Evolutionary conservation across 2,797 vertebrate genomes (phyloP).

Genomic region (Sebastes trivittatus): DNA sequence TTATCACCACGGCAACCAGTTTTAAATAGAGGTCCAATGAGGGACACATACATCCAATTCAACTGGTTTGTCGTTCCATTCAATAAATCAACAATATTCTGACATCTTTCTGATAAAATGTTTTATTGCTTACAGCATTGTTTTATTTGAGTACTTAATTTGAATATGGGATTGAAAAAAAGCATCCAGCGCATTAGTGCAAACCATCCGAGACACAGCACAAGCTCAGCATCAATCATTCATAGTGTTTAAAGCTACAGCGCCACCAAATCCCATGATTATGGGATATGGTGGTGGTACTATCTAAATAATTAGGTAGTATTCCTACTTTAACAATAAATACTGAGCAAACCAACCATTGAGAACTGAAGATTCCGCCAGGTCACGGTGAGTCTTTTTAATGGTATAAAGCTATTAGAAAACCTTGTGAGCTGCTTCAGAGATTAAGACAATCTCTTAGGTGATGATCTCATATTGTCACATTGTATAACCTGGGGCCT

Average conservation of each 20-base stretch:
- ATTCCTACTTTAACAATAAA: neutral
- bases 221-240: conserved; percentile 21
- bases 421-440: conserved; percentile 45
- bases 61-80: neutral
- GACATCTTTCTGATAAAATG: neutral
- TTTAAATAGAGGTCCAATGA: conserved; percentile 18
- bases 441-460: conserved; percentile 52
- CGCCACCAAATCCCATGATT: neutral
- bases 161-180: neutral
- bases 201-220: neutral
- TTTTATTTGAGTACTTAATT: neutral
- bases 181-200: neutral
- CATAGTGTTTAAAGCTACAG: conserved; percentile 27
- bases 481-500: conserved; percentile 52
- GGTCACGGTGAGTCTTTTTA: conserved; percentile 6
- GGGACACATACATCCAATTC: neutral
- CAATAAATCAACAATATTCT: neutral
- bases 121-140: neutral
- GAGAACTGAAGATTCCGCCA: neutral
- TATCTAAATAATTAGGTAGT: neutral
- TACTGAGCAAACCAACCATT: neutral
- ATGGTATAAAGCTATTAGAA: conserved; percentile 38
- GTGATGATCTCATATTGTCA: conserved; percentile 67
- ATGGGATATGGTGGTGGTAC: neutral
- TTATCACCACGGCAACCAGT: conserved; percentile 51